Evolutionary conservation across 2,888 invertebrate genomes (phyloP).

Genomic region (Campaea margaritaria): DNA sequence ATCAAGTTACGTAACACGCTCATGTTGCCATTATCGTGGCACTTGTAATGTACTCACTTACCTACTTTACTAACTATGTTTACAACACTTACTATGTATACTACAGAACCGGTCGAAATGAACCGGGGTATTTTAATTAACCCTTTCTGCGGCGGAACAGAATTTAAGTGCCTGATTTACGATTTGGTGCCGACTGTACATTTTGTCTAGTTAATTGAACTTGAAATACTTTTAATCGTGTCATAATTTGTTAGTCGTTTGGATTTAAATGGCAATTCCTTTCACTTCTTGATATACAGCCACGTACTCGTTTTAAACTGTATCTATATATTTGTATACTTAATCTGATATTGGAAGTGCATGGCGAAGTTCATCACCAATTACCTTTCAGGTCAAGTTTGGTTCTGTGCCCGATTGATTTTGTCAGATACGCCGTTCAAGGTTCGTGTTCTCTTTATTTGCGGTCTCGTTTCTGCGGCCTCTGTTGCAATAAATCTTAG

Average conservation of each 20-base stretch:
- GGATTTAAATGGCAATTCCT: conserved; percentile 30
- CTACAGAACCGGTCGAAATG: conserved; percentile 19
- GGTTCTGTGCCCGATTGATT: conserved; percentile 82
- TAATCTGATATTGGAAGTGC: conserved; percentile 9
- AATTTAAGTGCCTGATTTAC: conserved; percentile 20
- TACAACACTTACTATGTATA: conserved; percentile 25
- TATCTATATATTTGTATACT: not conserved
- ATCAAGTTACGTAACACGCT: conserved; percentile 50
- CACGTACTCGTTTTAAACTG: too few relatives aligned
- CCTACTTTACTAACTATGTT: conserved; percentile 19
- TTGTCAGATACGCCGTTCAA: conserved; percentile 83
- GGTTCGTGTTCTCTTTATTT: conserved; percentile 84
- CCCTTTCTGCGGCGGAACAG: conserved; percentile 14
- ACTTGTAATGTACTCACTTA: conserved; percentile 35
- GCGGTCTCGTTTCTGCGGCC: conserved; percentile 82
- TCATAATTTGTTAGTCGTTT: conserved; percentile 31
- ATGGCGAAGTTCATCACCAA: conserved; percentile 64
- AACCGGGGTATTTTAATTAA: conserved; percentile 14
- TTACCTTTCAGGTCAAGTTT: conserved; percentile 82
- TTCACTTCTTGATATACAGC: conserved; percentile 31
- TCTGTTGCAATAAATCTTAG: conserved; percentile 81
- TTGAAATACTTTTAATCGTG: conserved; percentile 33
- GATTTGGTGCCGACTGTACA: conserved; percentile 18
- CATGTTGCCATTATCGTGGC: conserved; percentile 35
- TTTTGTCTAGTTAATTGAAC: conserved; percentile 27